Conservation (phyloP, 2,797 vertebrate genomes). For the Cheirogaleus major region DNA sequence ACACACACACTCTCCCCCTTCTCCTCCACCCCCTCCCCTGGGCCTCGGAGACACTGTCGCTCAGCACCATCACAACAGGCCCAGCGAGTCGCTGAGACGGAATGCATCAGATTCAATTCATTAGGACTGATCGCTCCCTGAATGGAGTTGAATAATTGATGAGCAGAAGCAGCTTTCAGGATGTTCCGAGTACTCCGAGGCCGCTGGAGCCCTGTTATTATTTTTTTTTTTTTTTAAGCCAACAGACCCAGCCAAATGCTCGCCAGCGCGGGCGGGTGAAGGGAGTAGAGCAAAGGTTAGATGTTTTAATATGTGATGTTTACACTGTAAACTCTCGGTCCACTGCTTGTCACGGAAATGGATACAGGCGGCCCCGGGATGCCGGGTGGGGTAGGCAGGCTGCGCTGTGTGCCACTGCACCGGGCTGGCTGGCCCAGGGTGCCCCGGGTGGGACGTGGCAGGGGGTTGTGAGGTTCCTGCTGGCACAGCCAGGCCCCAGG, state of each 20-base stretch:
- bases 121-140: conserved; percentile 89
- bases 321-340: conserved; percentile 83
- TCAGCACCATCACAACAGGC: conserved; percentile 65
- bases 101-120: conserved; percentile 86
- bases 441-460: accelerated
- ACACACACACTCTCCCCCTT: too few species aligned
- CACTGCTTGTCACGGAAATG: conserved; percentile 79
- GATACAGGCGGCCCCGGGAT: conserved; percentile 47
- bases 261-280: conserved; percentile 72
- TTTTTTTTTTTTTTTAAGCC: conserved; percentile 85
- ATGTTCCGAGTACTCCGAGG: conserved; percentile 79
- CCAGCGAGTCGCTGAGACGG: conserved; percentile 77
- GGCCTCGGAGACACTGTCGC: conserved; percentile 58
- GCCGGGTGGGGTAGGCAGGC: neutral
- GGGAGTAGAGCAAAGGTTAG: conserved; percentile 84
- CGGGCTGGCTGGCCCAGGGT: neutral
- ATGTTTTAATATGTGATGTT: conserved; percentile 85
- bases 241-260: conserved; percentile 82
- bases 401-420: neutral
- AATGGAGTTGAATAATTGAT: conserved; percentile 90
- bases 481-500: neutral
- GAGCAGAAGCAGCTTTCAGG: conserved; percentile 86
- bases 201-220: conserved; percentile 67
- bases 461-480: neutral
- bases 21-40: neutral